These are phyloP conservation scores for Leucania comma DNA, from an alignment of 2,888 invertebrate species.

Conservation along the genomic window DNA sequence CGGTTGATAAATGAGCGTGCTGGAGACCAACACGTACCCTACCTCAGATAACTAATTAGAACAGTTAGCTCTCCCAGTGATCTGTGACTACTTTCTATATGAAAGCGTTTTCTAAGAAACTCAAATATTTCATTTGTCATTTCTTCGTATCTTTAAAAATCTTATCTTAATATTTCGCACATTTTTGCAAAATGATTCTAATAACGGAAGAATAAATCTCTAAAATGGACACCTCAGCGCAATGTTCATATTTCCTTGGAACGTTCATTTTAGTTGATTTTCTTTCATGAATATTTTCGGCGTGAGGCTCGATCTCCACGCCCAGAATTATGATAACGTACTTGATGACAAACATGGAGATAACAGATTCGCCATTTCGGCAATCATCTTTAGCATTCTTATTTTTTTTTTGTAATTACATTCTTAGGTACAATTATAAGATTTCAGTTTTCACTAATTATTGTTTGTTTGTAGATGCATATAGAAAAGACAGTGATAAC, in stretches of 20 bases:
- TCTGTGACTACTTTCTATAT: slow-evolving; percentile 25
- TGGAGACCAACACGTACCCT: slow-evolving; percentile 16
- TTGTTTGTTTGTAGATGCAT: background rate
- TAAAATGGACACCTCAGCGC: slow-evolving; percentile 38
- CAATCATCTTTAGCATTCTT: slow-evolving; percentile 11
- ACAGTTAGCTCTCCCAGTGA: slow-evolving; percentile 23
- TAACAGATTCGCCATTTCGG: slow-evolving; percentile 15
- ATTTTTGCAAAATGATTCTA: slow-evolving; percentile 25
- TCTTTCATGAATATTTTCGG: slow-evolving; percentile 44
- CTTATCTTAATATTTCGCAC: slow-evolving; percentile 8
- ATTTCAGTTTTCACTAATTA: background rate
- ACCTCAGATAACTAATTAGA: slow-evolving; percentile 40
- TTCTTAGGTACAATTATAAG: background rate
- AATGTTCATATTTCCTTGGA: slow-evolving; percentile 50
- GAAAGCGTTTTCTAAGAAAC: background rate
- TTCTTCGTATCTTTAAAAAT: slow-evolving; percentile 1
- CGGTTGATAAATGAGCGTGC: slow-evolving; percentile 38
- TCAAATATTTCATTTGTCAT: slow-evolving; percentile 28
- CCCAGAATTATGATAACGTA: slow-evolving; percentile 37
- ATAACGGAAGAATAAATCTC: slow-evolving; percentile 43
- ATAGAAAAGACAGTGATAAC: background rate
- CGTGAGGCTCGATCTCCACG: slow-evolving; percentile 34
- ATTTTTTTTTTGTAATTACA: background rate
- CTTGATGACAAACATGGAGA: slow-evolving; percentile 48
- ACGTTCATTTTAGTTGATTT: slow-evolving; percentile 37